Evolutionary conservation across 2,113 vertebrate species (phyloP), one percentile per base, ranked within the genome.

Genomic region (Lamprotornis superbus): DNA sequence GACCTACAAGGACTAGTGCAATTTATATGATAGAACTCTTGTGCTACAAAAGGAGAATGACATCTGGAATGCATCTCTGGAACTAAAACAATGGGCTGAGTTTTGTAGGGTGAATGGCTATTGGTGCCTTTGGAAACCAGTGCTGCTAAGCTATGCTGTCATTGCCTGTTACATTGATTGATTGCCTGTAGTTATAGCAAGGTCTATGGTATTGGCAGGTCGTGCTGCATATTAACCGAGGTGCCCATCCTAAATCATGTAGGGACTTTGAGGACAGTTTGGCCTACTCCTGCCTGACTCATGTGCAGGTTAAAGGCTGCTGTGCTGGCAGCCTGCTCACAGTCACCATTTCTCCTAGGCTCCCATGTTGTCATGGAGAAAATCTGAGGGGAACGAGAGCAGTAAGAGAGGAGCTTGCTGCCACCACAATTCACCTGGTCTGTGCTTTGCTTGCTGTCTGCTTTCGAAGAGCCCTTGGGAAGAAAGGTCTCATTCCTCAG

Each of bases 301-400:
- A 30, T 31, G 19, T 61, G 70, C 23, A 60, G 40, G 30, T 70
- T 65, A 47, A 55, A 39, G 52, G 19, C 39, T 78, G 83, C 46
- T 93, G 42, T 93, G 60, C 46, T 78, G 60, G 55, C 60, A 90
- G 23, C 27, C 16, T 77, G 17, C 40, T 89, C 5, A 6, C 22
- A 46, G 55, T 82, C 37, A 64, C 76, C 4, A 6, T 64, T 78
- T 88, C 65, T 74, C 7, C 27, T 52, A 33, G 27, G 27, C 25
- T 84, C 23, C 15, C 11, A 15, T 42, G 20, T 52, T 42, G 20
- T 8, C 52, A 23, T 22, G 59, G 39, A 73, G 57, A 49, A 84
- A 69, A 87, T 59, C 35, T 0, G 0, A 68, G 19, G 25, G 57
- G 16, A 76, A 18, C 0, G 0, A 23, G 23, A 25, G 40, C 42